phyloP scores from a whole-genome alignment of 2,113 vertebrate genomes.

The Andinoacara biseriatus region DNA sequence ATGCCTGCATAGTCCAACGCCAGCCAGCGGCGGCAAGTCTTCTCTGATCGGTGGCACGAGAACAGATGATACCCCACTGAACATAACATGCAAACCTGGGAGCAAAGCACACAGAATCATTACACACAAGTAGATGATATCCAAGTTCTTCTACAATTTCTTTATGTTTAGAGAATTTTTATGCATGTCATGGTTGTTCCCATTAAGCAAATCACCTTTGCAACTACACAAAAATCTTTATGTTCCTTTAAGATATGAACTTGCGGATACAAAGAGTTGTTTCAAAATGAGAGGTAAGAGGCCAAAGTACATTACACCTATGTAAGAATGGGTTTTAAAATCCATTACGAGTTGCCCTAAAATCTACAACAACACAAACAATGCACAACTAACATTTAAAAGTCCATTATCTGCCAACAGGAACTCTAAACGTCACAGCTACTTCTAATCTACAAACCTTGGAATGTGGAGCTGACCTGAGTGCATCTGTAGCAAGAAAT shows the following conservation, averaged over 20 bases:
- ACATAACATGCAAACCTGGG: conserved; percentile 96
- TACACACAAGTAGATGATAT: neutral
- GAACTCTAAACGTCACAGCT: neutral
- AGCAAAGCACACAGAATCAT: neutral
- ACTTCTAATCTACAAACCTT: conserved; percentile 45
- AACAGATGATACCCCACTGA: conserved; percentile 97
- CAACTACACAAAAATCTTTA: neutral
- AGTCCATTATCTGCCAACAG: neutral
- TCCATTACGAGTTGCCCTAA: neutral
- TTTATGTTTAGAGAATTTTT: neutral
- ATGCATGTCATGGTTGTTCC: neutral
- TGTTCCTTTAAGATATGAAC: neutral
- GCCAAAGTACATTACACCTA: neutral
- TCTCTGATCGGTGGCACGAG: conserved; percentile 95
- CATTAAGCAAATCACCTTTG: neutral
- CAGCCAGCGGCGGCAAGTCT: conserved; percentile 95
- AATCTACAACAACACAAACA: conserved; percentile 9
- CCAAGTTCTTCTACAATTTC: fast-evolving
- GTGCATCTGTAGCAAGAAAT: conserved; percentile 41
- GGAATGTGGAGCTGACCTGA: conserved; percentile 5
- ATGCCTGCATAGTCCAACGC: conserved; percentile 95
- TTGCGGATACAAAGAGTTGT: neutral
- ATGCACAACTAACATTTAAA: neutral
- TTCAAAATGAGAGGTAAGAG: too few relatives aligned
- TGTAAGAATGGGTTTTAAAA: neutral